Evolutionary conservation across 92 coral and sea anemone species (phyloP), one percentile per base, ranked within the genome.

Genomic region (Palythoa grandiflora): DNA sequence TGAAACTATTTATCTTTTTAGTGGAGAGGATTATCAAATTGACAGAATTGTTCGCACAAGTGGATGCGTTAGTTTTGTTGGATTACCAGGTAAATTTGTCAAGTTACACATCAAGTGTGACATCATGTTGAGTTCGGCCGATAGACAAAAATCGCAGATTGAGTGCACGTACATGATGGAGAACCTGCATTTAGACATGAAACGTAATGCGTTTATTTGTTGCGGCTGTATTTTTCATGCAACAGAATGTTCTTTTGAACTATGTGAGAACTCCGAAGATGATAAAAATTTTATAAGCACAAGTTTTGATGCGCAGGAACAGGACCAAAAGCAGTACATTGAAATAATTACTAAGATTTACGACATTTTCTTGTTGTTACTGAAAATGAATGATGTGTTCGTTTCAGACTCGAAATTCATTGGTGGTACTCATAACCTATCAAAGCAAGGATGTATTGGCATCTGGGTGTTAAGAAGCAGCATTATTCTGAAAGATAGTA

Each of bases 1-100:
- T 38, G 85, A 80, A 80, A 63, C n/a, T 17, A 68, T 80, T 7
- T 80, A 60, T 28, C 38, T 80, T 39, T 80, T 80, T 47, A 63
- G 73, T 15, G 85, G 85, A n/a, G 40, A 40, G 38, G n/a, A 44
- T 6, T 80, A 80, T 6, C 37, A 80, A n/a, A 40, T 80, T 6
- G 85, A 80, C 13, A 15, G 6, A 61, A 2, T 80, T 39, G 59
- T 80, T 80, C 38, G 73, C 38, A 39, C 60, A 3, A 80, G 11
- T 6, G 57, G 59, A 2, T 17, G 85, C 12, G 10, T 63, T 39
- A 80, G 85, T 39, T 63, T 80, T 60, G 59, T 80, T 39, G 85
- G 85, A 17, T 40, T 80, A 0, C 59, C 73, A 38, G 85, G 73
- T n/a, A 6, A 39, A 17, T 39, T 1, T 5, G 57, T 20, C 15